Evolutionary conservation across 2,888 invertebrate genomes (phyloP), one percentile per base, ranked within the genome.

Genomic region (Agriotes lineatus): DNA sequence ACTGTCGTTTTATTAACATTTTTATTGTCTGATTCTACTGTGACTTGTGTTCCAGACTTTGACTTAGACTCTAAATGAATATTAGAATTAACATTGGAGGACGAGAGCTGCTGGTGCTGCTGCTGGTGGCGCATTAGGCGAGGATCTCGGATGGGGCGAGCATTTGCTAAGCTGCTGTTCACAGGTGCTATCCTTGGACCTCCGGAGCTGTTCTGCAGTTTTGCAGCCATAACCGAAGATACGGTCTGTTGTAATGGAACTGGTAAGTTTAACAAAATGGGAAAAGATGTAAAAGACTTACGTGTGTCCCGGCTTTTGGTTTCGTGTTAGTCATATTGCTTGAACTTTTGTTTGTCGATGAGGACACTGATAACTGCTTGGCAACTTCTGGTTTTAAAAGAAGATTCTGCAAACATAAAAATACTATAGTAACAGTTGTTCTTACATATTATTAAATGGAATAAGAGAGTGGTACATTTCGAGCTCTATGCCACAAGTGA

Each of bases 141-240:
- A 6, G 85, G 84, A 74, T 85, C 85, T 65, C 83, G 75, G 80
- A 85, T 77, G n/a, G 81, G 79, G 45, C 80, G 78, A 14, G 81
- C 77, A 20, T 81, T 81, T 20, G 83, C 78, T 60, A 84, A 74
- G 48, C 83, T 83, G 54, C 82, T 83, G 73, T 82, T 84, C 54
- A 84, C 85, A 2, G 90, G 89, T 71, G 88, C 85, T 61, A 90
- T 89, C 75, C 88, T 86, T 37, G 85, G 81, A 33, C 16, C 74
- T 64, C 30, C 67, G 64, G 44, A 69, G 69, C 72, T 76, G 74
- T 65, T 78, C 80, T 67, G 71, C 7, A 66, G 19, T 52, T 67
- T 73, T 50, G 68, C 62, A 39, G 63, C 71, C 57, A 69, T 58
- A 33, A 64, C 12, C 30, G 56, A 56, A 16, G 62, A 44, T 9